Conservation (phyloP, 2,113 vertebrate species). For the Rhabdomys dilectus region DNA sequence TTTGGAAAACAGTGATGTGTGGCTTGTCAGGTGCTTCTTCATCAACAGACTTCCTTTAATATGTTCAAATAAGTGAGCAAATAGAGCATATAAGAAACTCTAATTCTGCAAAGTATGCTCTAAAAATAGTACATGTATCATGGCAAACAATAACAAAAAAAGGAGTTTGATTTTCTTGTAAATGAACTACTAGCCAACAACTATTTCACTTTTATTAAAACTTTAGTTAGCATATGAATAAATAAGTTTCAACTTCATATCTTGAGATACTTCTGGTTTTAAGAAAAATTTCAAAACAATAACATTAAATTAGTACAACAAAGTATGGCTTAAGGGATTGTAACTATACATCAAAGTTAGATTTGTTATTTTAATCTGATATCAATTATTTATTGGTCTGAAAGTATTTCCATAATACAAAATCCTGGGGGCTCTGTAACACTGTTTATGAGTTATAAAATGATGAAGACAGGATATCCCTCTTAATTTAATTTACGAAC, state of each 20-base stretch:
- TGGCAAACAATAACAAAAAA: conserved; percentile 8
- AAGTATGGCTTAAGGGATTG: conserved; percentile 14
- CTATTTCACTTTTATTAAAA: background rate
- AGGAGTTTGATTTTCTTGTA: conserved; percentile 10
- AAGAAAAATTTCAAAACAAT: background rate
- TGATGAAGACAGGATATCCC: background rate
- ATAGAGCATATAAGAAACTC: conserved; percentile 24
- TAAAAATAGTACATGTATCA: background rate
- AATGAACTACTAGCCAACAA: background rate
- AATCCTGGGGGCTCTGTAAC: background rate
- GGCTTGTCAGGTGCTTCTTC: background rate
- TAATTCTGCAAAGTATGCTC: background rate
- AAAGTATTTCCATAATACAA: background rate
- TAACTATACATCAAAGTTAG: background rate
- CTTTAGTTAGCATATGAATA: background rate
- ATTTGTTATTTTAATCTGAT: background rate
- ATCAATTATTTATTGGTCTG: background rate
- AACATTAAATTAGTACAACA: conserved; percentile 72
- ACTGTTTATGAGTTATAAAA: background rate
- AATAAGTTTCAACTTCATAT: background rate
- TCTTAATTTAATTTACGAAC: too few species aligned
- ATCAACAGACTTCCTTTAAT: background rate
- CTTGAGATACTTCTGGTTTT: background rate
- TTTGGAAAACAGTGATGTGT: background rate
- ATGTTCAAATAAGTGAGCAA: background rate